These are phyloP conservation scores for Cephalopholis sonnerati DNA, from an alignment of 2,113 vertebrate species.

Conservation along the genomic window DNA sequence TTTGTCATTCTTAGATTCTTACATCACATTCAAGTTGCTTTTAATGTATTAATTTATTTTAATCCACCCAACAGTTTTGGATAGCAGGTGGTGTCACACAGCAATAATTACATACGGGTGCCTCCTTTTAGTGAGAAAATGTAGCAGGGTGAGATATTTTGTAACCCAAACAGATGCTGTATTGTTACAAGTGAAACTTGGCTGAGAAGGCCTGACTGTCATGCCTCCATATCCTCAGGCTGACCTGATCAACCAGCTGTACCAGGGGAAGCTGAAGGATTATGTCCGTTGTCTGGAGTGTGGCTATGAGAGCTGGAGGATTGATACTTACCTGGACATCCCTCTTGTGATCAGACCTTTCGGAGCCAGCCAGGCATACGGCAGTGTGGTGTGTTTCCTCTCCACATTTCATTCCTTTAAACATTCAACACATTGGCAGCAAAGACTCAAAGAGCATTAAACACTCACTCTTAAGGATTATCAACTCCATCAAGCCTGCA, in stretches of 20 bases:
- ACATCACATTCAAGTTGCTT: neutral
- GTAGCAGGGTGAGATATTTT: neutral
- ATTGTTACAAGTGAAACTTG: conserved; percentile 26
- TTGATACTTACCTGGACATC: conserved; percentile 98
- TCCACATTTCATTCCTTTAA: conserved; percentile 9
- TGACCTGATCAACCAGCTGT: conserved; percentile 98
- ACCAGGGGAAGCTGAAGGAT: conserved; percentile 99
- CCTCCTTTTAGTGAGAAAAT: neutral
- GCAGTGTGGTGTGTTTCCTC: conserved; percentile 93
- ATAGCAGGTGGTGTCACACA: neutral
- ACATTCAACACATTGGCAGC: conserved; percentile 1
- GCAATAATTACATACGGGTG: neutral
- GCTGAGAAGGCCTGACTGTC: conserved; percentile 42
- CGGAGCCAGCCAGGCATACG: conserved; percentile 95
- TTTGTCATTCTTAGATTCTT: neutral
- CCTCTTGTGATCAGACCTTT: conserved; percentile 98
- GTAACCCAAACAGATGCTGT: conserved; percentile 14
- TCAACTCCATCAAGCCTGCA: conserved; percentile 4
- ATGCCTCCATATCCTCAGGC: conserved; percentile 86
- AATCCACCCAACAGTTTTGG: neutral
- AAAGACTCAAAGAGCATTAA: neutral
- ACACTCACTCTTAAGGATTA: neutral
- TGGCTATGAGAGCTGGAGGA: conserved; percentile 98
- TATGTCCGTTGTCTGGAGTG: conserved; percentile 98
- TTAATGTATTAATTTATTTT: neutral